Base-by-base conservation (phyloP, 2,797 vertebrate species). In the Coracias cyanogaster region DNA sequence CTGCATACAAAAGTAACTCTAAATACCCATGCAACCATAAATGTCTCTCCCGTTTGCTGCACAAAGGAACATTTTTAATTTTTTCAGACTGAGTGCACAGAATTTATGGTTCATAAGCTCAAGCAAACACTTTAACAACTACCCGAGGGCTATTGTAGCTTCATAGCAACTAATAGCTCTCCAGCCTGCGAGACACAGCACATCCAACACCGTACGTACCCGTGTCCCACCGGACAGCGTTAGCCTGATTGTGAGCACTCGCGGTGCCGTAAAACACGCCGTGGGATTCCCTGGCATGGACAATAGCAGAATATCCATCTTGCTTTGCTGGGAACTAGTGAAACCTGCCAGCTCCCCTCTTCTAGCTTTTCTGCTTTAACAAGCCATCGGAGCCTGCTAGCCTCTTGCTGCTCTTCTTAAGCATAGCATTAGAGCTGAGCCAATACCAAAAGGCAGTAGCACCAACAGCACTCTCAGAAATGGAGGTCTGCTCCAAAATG, bases 241-340 rank as follows among this genome's bases (percentile, higher is more conserved):
- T 3, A n/a, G 28, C 19, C 76, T 12, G 19, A 7, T 10, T 3
- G 57, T 0, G 19, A 17, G 45, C 18, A 1, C 28, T 43, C 2
- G 3, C 1, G 1, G 45, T 0, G 1, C 49, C 7, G 0, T 5
- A 5, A 58, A 41, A 28, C 1, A 2, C 1, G 1, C 43, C 2
- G 3, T 33, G 58, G 28, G 45, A 28, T 21, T 10, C 51, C 55
- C n/a, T 11, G 10, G 62, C 57, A 2, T 24, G 6, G 35, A 8
- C 12, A 52, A 24, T 0, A 61, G 39, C 64, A 55, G 15, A 43
- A 31, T 7, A 51, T 17, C 72, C 69, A 13, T 17, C 88, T 39
- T 74, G 24, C 52, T 61, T 17, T 74, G 48, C 82, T 15, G 57
- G 69, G 14, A 49, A 21, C 51, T 2, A 7, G 12, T 8, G 29